Evolutionary conservation across 1,140 invertebrate species (phyloP).

Genomic region (Epicauta chinensis): DNA sequence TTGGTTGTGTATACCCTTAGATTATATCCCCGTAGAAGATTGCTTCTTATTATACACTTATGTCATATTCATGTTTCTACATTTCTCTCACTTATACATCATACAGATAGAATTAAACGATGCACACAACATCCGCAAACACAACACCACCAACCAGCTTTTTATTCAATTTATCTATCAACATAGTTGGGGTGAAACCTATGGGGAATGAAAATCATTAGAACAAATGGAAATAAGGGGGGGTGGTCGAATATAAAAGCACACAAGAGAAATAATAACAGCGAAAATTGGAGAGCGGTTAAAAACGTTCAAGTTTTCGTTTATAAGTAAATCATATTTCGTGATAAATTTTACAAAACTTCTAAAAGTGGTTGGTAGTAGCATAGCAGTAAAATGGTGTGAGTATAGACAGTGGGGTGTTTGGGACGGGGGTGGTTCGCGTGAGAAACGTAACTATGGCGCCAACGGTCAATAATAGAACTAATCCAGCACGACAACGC

Average conservation of each 20-base stretch:
- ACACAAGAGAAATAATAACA: no score
- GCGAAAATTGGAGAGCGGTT: no score
- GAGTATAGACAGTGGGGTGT: constrained; percentile 15
- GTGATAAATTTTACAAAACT: constrained; percentile 23
- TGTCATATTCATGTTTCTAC: constrained; percentile 23
- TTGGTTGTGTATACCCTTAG: not conserved
- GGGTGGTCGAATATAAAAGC: no score
- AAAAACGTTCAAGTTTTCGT: constrained; percentile 7
- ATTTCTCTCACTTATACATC: not conserved
- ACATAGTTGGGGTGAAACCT: no score
- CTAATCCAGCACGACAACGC: constrained; percentile 27
- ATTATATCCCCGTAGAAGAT: constrained; percentile 12
- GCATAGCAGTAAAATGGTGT: constrained; percentile 5
- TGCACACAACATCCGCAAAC: no score
- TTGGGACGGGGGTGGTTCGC: constrained; percentile 16
- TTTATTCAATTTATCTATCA: no score
- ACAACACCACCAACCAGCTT: not conserved
- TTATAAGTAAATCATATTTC: constrained; percentile 25
- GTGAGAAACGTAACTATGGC: constrained; percentile 23
- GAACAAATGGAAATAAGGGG: no score
- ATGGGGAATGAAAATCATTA: no score
- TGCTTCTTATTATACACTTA: constrained; percentile 28
- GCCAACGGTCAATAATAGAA: constrained; percentile 27
- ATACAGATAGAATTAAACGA: constrained; percentile 9
- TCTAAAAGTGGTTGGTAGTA: no score